Evolutionary conservation across 2,797 vertebrate genomes (phyloP).

Genomic region (Apogon talboti): DNA sequence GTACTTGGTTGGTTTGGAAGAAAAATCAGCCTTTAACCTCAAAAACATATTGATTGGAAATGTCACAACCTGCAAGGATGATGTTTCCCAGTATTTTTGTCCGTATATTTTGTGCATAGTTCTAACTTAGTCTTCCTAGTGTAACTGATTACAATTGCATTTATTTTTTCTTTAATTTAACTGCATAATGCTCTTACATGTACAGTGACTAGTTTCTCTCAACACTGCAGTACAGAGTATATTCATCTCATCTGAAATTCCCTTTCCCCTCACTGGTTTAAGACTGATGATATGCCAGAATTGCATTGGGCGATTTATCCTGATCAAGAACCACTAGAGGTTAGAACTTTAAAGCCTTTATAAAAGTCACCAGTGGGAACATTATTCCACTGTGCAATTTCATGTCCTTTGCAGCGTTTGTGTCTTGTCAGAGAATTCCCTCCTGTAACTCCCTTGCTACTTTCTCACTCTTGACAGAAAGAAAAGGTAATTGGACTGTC

Average conservation of each 20-base stretch:
- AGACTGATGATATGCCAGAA: slow-evolving; percentile 29
- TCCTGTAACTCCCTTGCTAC: slow-evolving; percentile 49
- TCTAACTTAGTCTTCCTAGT: too few species aligned
- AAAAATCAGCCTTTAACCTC: too few species aligned
- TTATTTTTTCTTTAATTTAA: neutral
- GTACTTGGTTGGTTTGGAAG: too few species aligned
- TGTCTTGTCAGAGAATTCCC: slow-evolving; percentile 47
- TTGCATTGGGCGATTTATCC: slow-evolving; percentile 12
- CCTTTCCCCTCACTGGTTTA: slow-evolving; percentile 5
- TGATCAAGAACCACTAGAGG: slow-evolving; percentile 19
- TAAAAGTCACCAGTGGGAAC: slow-evolving; percentile 47
- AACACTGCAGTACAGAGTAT: neutral
- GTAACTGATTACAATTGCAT: too few species aligned
- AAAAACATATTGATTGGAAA: too few species aligned
- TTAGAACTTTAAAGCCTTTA: slow-evolving; percentile 45
- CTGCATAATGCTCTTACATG: neutral
- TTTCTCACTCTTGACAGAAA: slow-evolving; percentile 57
- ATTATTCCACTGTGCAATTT: slow-evolving; percentile 46
- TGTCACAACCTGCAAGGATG: too few species aligned
- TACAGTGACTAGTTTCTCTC: neutral
- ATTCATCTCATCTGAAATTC: neutral
- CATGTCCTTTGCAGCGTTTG: slow-evolving; percentile 42
- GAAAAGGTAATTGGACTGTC: slow-evolving; percentile 74
- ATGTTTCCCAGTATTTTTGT: too few species aligned
- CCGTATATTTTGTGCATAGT: too few species aligned